Percentiles rank a stretch among this genome's conserved stretches.
Evolutionary conservation across 2,113 vertebrate genomes (phyloP).

Genomic region (Elanus axillaris): DNA sequence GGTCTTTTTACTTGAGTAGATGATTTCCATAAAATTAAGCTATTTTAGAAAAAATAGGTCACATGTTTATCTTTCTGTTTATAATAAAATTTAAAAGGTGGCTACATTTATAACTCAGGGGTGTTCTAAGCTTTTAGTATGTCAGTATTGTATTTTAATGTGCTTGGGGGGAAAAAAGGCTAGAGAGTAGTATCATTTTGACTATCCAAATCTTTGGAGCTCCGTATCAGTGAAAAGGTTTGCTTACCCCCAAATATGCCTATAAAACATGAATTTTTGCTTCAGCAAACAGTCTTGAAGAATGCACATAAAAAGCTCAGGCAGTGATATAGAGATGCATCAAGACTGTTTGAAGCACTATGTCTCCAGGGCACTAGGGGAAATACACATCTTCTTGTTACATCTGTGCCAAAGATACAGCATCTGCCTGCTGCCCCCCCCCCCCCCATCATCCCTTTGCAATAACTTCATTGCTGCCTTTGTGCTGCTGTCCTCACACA

Average conservation of each 20-base stretch:
- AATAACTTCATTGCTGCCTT: neutral
- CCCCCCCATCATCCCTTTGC: too few relatives aligned
- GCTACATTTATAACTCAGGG: neutral
- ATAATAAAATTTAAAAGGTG: neutral
- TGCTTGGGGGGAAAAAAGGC: neutral
- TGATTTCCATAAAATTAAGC: neutral
- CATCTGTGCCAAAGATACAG: neutral
- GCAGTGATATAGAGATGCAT: neutral
- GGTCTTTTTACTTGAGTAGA: neutral
- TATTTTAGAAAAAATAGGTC: neutral
- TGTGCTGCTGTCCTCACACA: neutral
- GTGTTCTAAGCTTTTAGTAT: neutral
- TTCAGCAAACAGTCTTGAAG: neutral
- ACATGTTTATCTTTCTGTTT: neutral
- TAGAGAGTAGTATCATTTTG: neutral
- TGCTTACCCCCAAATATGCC: neutral
- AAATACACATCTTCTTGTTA: neutral
- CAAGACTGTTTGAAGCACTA: neutral
- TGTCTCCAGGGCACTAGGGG: neutral
- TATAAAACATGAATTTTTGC: neutral
- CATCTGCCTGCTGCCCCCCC: too few relatives aligned
- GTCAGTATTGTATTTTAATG: neutral
- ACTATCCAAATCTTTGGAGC: neutral
- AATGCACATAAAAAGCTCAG: neutral
- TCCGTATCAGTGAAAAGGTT: neutral